A percentile compares a stretch with the other conserved stretches of the same genome.
Conservation (phyloP, 1,140 invertebrate species). For the Zaprionus davidi region DNA sequence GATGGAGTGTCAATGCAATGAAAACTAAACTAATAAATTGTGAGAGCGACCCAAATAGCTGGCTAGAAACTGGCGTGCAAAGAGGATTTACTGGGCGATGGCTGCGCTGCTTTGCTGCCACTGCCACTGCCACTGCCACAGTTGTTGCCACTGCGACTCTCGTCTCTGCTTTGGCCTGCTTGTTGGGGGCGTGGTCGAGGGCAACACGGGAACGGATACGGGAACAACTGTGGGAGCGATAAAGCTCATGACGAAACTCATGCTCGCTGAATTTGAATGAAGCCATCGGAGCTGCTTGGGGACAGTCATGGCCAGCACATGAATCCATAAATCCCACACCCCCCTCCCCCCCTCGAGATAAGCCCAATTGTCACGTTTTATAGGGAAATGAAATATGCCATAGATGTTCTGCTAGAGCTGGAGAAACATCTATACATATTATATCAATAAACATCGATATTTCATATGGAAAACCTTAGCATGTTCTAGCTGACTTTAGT, state of each 20-base stretch:
- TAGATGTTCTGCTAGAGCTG: no score
- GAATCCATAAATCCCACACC: conserved; percentile 5
- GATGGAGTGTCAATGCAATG: conserved; percentile 84
- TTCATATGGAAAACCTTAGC: no score
- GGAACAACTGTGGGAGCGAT: conserved; percentile 19
- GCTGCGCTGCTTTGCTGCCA: not conserved
- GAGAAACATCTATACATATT: no score
- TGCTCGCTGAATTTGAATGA: conserved; percentile 13
- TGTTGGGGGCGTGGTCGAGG: conserved; percentile 23
- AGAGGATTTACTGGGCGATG: conserved; percentile 67
- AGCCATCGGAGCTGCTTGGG: not conserved
- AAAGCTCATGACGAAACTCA: not conserved
- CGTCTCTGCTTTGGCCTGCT: not conserved
- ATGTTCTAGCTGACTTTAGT: no score
- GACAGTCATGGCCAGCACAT: not conserved
- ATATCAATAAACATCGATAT: no score
- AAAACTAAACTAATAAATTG: conserved; percentile 84
- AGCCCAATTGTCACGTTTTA: not conserved
- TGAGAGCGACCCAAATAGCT: conserved; percentile 84
- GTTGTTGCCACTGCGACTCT: not conserved
- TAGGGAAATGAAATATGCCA: no score
- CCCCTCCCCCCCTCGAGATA: not conserved
- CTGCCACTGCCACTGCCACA: not conserved
- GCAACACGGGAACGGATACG: conserved; percentile 6
- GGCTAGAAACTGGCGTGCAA: conserved; percentile 77